Evolutionary conservation across 2,797 vertebrate genomes (phyloP).

Genomic region (Paedocypris micromegethes): DNA sequence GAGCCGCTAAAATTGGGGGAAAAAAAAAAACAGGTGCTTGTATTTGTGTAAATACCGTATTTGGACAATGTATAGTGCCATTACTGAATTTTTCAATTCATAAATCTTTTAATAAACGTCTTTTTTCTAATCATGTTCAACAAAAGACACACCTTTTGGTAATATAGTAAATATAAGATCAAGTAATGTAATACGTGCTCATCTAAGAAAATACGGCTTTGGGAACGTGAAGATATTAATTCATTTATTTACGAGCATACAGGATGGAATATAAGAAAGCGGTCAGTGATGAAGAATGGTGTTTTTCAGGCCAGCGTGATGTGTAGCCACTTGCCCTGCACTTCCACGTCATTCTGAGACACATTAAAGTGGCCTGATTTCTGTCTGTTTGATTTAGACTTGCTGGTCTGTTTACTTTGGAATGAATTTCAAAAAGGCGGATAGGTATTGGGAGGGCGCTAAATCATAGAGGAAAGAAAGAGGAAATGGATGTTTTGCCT

Average conservation of each 20-base stretch:
- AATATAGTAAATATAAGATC: too few relatives aligned
- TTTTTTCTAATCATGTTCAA: too few relatives aligned
- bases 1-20: too few relatives aligned
- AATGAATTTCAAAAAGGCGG: constrained; percentile 52
- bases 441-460: constrained; percentile 41
- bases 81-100: too few relatives aligned
- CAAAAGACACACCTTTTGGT: too few relatives aligned
- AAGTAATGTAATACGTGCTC: too few relatives aligned
- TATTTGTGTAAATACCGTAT: too few relatives aligned
- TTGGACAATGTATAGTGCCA: too few relatives aligned
- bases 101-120: too few relatives aligned
- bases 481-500: constrained; percentile 62
- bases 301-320: constrained; percentile 48
- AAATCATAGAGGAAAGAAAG: constrained; percentile 40
- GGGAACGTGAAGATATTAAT: too few relatives aligned
- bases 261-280: constrained; percentile 37
- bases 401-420: constrained; percentile 69
- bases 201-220: too few relatives aligned
- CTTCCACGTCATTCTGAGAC: constrained; percentile 48
- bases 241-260: neutral
- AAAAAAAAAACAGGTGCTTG: too few relatives aligned
- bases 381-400: constrained; percentile 59
- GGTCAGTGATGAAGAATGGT: constrained; percentile 41
- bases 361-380: constrained; percentile 56
- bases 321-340: constrained; percentile 54